A percentile compares a stretch with the other conserved stretches of the same genome.
Conservation (phyloP, 2,797 vertebrate species). For the Hapalemur alaotrensis region DNA sequence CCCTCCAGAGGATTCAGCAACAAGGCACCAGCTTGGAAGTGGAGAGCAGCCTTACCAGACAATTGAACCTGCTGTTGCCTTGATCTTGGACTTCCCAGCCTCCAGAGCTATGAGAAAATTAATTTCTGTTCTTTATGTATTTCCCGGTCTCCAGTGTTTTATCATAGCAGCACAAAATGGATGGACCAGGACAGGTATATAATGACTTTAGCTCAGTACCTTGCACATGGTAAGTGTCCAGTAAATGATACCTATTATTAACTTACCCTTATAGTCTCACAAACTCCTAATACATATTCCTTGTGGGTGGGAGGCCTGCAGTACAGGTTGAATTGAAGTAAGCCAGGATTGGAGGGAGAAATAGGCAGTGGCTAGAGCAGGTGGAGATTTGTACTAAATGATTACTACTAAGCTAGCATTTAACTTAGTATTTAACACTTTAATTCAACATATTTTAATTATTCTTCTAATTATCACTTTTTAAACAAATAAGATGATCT, state of each 20-base stretch:
- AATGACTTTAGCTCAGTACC: not conserved
- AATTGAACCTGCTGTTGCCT: not conserved
- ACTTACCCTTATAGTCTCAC: not conserved
- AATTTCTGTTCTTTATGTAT: not conserved
- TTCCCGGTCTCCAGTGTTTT: not conserved
- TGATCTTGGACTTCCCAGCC: not conserved
- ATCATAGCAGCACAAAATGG: not conserved
- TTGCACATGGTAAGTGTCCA: not conserved
- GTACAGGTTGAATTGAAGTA: not conserved
- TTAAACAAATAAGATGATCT: not conserved
- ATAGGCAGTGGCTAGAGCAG: not conserved
- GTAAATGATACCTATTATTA: not conserved
- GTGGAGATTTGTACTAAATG: not conserved
- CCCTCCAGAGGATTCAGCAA: too few species aligned
- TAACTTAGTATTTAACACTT: conserved; percentile 29
- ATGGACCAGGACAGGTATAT: not conserved
- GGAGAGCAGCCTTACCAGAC: not conserved
- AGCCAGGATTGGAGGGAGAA: not conserved
- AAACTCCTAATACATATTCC: not conserved
- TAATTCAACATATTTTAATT: not conserved
- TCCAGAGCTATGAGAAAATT: not conserved
- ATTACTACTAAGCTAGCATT: not conserved
- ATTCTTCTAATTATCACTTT: not conserved
- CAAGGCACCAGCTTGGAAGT: not conserved
- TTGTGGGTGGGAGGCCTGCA: not conserved